phyloP scores from a whole-genome alignment of 2,888 invertebrate species.

The Conus canariensis region DNA sequence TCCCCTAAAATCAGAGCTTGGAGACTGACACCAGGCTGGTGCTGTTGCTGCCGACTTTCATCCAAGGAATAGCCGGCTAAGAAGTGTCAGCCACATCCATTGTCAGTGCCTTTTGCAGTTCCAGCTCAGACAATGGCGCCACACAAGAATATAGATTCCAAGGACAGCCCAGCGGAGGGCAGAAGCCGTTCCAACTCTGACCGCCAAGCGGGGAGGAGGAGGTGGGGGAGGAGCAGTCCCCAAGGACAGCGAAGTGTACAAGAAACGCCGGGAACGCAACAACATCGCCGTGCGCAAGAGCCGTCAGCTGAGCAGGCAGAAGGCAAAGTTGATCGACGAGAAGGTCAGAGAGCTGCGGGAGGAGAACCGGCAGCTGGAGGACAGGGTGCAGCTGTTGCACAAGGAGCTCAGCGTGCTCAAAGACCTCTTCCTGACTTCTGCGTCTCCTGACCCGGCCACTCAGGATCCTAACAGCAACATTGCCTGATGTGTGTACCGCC shows the following conservation, averaged over 20 bases:
- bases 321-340: slow-evolving; percentile 95
- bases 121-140: slow-evolving; percentile 26
- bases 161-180: slow-evolving; percentile 34
- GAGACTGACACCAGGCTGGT: not conserved
- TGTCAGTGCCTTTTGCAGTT: too few species aligned
- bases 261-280: slow-evolving; percentile 93
- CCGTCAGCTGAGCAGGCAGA: slow-evolving; percentile 96
- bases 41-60: not conserved
- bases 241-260: slow-evolving; percentile 87
- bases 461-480: not conserved
- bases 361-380: slow-evolving; percentile 94
- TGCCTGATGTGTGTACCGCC: not conserved
- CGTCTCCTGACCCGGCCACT: slow-evolving; percentile 54
- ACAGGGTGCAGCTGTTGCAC: slow-evolving; percentile 90
- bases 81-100: not conserved
- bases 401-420: slow-evolving; percentile 90
- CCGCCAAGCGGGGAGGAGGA: slow-evolving; percentile 11
- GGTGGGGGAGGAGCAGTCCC: not conserved
- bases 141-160: slow-evolving; percentile 20
- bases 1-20: too few species aligned
- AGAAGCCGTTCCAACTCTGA: slow-evolving; percentile 34
- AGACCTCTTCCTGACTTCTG: slow-evolving; percentile 81
- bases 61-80: not conserved
- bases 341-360: slow-evolving; percentile 93
- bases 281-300: slow-evolving; percentile 98